Conservation (phyloP, 2,888 invertebrate species). For the Acholoe squamosa region DNA sequence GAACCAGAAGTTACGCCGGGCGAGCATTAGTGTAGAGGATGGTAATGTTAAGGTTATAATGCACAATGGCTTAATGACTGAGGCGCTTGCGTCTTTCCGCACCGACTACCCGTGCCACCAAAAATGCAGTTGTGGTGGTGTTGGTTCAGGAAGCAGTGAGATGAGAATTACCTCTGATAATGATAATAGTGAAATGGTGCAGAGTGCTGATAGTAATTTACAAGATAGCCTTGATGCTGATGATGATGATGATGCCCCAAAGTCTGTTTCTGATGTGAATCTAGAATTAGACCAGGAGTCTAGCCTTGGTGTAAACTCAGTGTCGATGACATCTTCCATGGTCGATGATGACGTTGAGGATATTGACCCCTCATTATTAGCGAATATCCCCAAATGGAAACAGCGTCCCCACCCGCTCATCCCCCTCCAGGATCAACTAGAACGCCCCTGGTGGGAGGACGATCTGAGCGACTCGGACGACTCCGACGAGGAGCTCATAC, state of each 20-base stretch:
- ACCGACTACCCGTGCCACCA: not conserved
- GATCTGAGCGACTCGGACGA: not conserved
- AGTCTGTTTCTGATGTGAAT: not conserved
- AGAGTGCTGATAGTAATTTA: too few species aligned
- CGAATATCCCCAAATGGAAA: conserved; percentile 5
- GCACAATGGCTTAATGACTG: not conserved
- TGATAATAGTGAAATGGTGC: too few species aligned
- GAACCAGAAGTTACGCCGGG: not conserved
- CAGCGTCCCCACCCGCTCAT: conserved; percentile 7
- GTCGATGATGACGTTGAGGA: not conserved
- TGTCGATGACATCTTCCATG: too few species aligned
- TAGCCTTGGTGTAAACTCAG: too few species aligned
- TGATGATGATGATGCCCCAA: not conserved
- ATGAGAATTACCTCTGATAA: too few species aligned
- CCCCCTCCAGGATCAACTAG: not conserved
- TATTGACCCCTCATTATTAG: not conserved
- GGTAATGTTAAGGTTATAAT: conserved; percentile 22
- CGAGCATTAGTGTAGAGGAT: not conserved
- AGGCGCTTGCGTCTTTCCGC: not conserved
- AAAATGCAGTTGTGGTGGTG: not conserved
- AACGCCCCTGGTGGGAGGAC: conserved; percentile 10
- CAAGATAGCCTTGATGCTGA: not conserved
- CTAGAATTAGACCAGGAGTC: not conserved
- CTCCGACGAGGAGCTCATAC: not conserved
- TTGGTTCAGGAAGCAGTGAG: not conserved